Base-by-base conservation (phyloP, 2,888 invertebrate genomes). In the Mallateleia sp. region DNA sequence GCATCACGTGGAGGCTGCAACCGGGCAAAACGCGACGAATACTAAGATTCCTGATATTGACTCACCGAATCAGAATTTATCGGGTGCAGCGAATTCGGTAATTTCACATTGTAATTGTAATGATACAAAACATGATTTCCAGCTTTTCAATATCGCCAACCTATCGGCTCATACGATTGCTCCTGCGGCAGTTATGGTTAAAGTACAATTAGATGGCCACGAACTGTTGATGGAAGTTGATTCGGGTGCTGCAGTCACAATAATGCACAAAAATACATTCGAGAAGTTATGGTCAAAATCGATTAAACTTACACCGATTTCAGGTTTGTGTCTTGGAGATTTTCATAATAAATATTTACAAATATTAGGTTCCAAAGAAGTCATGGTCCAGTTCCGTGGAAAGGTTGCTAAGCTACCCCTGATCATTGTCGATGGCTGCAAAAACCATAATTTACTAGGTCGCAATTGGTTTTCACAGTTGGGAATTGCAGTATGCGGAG, bases 391-490 rank as follows among this genome's bases (percentile, higher is more conserved):
- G n/a, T 69, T 69, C 18, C 52, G 5, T 5, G 50, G 52, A 3
- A 15, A n/a, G 5, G 15, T 7, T 18, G 69, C 69, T 28, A n/a
- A 3, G 3, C 22, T 69, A 25, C 69, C 69, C 5, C 34, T 69
- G 9, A n/a, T 69, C n/a, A 18, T 69, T 9, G 69, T 69, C 22
- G 50, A 69, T 25, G 69, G 69, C 2, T 50, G 69, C 18, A 69
- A 20, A 28, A 18, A 47, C 11, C 47, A 47, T 18, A 47, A 18
- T 11, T 47, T 47, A 18, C 18, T 47, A 20, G 47, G 69, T 11
- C 67, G 52, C 32, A 69, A 69, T 69, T 69, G 69, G 69, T 69
- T 69, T 38, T 52, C 50, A 22, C 9, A 8, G n/a, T 52, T 69
- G 11, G 69, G 52, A 32, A 32, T 47, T 32, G 7, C 69, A 25